phyloP scores from a whole-genome alignment of 2,888 invertebrate genomes.

The Nephrotoma guestfalica region DNA sequence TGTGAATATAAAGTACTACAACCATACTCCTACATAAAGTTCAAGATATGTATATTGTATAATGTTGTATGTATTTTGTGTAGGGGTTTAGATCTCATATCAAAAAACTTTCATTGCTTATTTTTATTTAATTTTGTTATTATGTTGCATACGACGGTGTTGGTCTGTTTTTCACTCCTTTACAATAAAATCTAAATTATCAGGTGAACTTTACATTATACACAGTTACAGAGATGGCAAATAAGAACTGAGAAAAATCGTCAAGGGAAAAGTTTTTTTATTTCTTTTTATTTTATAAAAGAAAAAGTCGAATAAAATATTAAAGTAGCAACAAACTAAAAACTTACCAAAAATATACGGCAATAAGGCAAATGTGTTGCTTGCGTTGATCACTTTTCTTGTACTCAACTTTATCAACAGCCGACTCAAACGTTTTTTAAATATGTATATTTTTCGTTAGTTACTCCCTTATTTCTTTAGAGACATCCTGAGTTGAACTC shows the following conservation, averaged over 20 bases:
- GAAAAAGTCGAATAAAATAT: too few relatives aligned
- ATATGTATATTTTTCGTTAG: neutral
- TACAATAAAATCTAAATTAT: neutral
- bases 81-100: neutral
- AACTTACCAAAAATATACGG: too few relatives aligned
- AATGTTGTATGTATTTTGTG: neutral
- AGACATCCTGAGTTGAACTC: neutral
- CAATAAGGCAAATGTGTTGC: neutral
- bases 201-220: neutral
- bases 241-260: neutral
- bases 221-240: neutral
- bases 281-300: neutral
- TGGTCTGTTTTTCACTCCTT: neutral
- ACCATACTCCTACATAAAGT: neutral
- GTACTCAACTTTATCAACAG: neutral
- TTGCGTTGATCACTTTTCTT: neutral
- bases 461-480: neutral
- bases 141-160: neutral
- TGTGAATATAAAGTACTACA: too few relatives aligned
- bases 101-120: neutral
- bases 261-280: neutral
- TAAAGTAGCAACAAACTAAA: too few relatives aligned
- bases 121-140: neutral
- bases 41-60: neutral
- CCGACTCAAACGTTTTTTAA: neutral